These are phyloP conservation scores for Pangasius mekongensis DNA, from an alignment of 2,797 vertebrate genomes.

Conservation along the genomic window DNA sequence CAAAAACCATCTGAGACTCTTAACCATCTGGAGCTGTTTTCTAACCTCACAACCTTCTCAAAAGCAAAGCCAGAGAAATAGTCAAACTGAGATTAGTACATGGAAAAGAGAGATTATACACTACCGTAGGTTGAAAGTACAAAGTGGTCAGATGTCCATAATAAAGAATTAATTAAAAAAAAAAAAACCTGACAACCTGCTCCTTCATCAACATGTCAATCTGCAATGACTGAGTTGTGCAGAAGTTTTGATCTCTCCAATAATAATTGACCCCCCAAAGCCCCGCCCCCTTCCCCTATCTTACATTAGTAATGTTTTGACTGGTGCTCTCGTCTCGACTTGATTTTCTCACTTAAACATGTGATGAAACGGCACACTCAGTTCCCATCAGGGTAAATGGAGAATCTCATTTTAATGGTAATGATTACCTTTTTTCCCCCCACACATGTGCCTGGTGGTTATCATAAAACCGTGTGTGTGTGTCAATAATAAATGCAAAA, in stretches of 20 bases:
- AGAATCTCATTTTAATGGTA: no score
- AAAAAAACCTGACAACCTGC: no score
- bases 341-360: no score
- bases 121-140: not conserved
- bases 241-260: not conserved
- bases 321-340: not conserved
- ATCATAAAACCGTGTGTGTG: no score
- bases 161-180: not conserved
- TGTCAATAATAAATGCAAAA: no score
- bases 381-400: no score
- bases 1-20: not conserved
- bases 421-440: no score
- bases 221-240: not conserved
- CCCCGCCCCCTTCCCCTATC: not conserved
- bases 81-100: not conserved
- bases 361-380: no score
- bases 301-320: not conserved
- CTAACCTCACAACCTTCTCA: not conserved
- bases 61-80: not conserved
- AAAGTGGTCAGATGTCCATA: not conserved
- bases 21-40: constrained; percentile 9
- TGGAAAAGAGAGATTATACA: not conserved
- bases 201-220: not conserved
- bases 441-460: no score
- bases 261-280: not conserved